These are phyloP conservation scores for Orchestes rusci DNA, from an alignment of 2,888 invertebrate genomes.

Conservation along the genomic window DNA sequence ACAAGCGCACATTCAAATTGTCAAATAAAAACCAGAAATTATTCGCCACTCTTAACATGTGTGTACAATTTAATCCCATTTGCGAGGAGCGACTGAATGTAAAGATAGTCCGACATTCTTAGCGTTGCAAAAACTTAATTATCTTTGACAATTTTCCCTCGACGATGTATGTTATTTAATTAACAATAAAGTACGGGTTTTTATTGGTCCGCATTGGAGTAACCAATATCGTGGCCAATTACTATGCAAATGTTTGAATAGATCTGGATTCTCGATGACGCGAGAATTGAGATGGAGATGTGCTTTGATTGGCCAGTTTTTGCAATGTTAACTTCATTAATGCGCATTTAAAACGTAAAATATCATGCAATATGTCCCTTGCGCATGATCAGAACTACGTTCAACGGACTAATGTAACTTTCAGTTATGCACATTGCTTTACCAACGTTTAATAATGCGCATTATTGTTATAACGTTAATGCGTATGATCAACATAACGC, in stretches of 20 bases:
- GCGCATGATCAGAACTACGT: too few relatives aligned
- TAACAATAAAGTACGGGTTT: slow-evolving; percentile 32
- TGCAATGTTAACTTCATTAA: too few relatives aligned
- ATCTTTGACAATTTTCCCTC: slow-evolving; percentile 28
- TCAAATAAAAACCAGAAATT: slow-evolving; percentile 20
- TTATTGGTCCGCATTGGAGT: slow-evolving; percentile 27
- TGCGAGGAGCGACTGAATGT: slow-evolving; percentile 17
- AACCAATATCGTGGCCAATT: slow-evolving; percentile 32
- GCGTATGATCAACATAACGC: too few relatives aligned
- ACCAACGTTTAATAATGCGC: too few relatives aligned
- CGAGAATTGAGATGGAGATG: too few relatives aligned
- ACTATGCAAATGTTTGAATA: slow-evolving; percentile 35
- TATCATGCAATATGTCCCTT: too few relatives aligned
- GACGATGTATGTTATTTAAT: slow-evolving; percentile 32
- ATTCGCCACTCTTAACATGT: slow-evolving; percentile 14
- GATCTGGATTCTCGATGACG: slow-evolving; percentile 24
- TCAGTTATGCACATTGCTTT: too few relatives aligned
- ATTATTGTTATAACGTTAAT: too few relatives aligned
- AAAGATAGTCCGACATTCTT: slow-evolving; percentile 18
- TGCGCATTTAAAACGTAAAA: too few relatives aligned
- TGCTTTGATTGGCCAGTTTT: too few relatives aligned
- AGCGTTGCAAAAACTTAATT: slow-evolving; percentile 31
- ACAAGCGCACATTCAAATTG: slow-evolving; percentile 10
- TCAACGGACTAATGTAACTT: too few relatives aligned
- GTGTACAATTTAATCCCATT: slow-evolving; percentile 16